A percentile compares a stretch with the other conserved stretches of the same genome.
These are phyloP conservation scores for Cydia splendana DNA, from an alignment of 1,140 invertebrate species.

Conservation along the genomic window DNA sequence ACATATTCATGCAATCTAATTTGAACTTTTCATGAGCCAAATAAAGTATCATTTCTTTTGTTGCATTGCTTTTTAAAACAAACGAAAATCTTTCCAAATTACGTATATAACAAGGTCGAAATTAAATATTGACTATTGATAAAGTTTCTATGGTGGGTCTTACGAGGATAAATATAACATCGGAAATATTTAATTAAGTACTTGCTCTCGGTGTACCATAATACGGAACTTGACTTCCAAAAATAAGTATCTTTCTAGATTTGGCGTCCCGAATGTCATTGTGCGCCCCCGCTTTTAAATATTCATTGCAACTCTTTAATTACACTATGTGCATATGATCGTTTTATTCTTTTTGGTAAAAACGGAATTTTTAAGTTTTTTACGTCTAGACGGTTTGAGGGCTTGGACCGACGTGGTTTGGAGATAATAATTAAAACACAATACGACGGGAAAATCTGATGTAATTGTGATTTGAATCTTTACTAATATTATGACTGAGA, in stretches of 20 bases:
- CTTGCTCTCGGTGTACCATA: conserved; percentile 47
- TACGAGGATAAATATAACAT: not conserved
- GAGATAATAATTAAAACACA: not conserved
- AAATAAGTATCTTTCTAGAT: conserved; percentile 73
- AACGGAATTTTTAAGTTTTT: conserved; percentile 42
- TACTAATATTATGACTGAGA: no score
- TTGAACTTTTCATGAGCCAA: no score
- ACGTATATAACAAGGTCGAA: no score
- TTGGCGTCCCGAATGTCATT: conserved; percentile 72
- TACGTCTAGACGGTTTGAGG: conserved; percentile 20
- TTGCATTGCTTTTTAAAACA: no score
- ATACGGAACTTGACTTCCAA: conserved; percentile 56
- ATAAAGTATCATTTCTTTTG: no score
- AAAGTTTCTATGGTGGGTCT: no score
- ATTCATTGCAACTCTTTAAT: conserved; percentile 78
- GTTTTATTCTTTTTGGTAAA: conserved; percentile 52
- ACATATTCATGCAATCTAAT: no score
- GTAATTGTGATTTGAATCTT: not conserved
- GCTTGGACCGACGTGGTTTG: conserved; percentile 14
- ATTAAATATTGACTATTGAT: no score
- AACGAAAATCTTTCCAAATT: no score
- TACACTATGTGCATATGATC: conserved; percentile 72
- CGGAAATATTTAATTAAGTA: not conserved
- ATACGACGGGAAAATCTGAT: not conserved
- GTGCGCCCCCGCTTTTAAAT: conserved; percentile 73